phyloP scores from a whole-genome alignment of 2,888 invertebrate species.

The Tetragonula carbonaria region DNA sequence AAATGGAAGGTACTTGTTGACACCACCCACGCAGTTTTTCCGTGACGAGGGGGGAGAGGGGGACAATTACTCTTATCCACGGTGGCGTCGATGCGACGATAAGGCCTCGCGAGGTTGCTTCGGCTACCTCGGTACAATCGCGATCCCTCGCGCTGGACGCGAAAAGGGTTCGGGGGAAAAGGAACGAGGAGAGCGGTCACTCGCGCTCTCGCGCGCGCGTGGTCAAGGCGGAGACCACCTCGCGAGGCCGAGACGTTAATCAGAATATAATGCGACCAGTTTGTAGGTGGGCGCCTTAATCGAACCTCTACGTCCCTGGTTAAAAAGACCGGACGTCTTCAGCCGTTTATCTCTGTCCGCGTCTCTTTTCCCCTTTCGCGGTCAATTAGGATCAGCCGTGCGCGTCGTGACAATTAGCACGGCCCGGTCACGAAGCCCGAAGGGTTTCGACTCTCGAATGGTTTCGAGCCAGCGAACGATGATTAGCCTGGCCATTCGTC shows the following conservation, averaged over 20 bases:
- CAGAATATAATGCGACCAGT: slow-evolving; percentile 68
- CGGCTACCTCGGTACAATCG: slow-evolving; percentile 8
- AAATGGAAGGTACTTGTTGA: neutral
- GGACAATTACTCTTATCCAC: slow-evolving; percentile 44
- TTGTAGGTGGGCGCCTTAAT: slow-evolving; percentile 66
- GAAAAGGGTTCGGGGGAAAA: neutral
- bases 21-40: neutral
- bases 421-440: slow-evolving; percentile 59
- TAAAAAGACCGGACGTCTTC: slow-evolving; percentile 55
- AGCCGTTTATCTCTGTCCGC: slow-evolving; percentile 41
- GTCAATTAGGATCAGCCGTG: slow-evolving; percentile 67
- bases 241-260: slow-evolving; percentile 63
- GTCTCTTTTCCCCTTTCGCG: slow-evolving; percentile 43
- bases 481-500: slow-evolving; percentile 54
- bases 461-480: slow-evolving; percentile 22
- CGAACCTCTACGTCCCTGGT: slow-evolving; percentile 59
- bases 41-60: neutral
- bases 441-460: slow-evolving; percentile 15
- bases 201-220: neutral
- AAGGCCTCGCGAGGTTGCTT: slow-evolving; percentile 7
- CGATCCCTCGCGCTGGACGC: slow-evolving; percentile 1
- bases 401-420: slow-evolving; percentile 71
- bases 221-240: slow-evolving; percentile 59
- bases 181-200: neutral
- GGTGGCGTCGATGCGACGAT: slow-evolving; percentile 32